Conservation (phyloP, 1,140 invertebrate genomes). For the Pectinophora gossypiella region DNA sequence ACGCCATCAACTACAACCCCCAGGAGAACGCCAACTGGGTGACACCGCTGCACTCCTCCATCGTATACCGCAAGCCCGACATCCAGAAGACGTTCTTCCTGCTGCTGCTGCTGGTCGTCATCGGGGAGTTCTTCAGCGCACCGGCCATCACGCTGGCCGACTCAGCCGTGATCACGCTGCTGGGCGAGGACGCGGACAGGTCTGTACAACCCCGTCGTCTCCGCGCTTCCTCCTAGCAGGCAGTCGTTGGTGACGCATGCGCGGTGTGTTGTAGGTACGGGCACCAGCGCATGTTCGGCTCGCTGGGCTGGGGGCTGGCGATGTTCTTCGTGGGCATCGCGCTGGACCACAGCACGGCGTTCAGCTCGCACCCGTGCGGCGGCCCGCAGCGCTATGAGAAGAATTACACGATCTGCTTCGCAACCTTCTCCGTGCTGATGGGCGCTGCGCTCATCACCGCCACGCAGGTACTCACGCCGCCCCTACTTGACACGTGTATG, state of each 20-base stretch:
- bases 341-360: conserved; percentile 96
- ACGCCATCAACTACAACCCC: conserved; percentile 90
- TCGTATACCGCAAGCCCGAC: conserved; percentile 91
- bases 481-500: too few relatives aligned
- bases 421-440: conserved; percentile 98
- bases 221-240: neutral
- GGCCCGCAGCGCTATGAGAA: conserved; percentile 92
- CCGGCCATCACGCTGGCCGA: conserved; percentile 98
- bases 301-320: conserved; percentile 96
- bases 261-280: conserved; percentile 82
- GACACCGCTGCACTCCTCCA: conserved; percentile 93
- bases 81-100: conserved; percentile 98
- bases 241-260: too few relatives aligned
- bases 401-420: conserved; percentile 99
- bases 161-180: conserved; percentile 92
- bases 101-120: conserved; percentile 91
- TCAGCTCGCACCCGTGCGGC: conserved; percentile 92
- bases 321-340: conserved; percentile 99
- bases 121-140: conserved; percentile 98
- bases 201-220: conserved; percentile 23
- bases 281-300: conserved; percentile 98
- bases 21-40: conserved; percentile 86
- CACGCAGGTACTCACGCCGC: conserved; percentile 79
- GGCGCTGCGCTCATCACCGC: conserved; percentile 94
- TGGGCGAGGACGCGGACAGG: conserved; percentile 94